phyloP scores from a whole-genome alignment of 2,113 vertebrate genomes.

The Ursus arctos region DNA sequence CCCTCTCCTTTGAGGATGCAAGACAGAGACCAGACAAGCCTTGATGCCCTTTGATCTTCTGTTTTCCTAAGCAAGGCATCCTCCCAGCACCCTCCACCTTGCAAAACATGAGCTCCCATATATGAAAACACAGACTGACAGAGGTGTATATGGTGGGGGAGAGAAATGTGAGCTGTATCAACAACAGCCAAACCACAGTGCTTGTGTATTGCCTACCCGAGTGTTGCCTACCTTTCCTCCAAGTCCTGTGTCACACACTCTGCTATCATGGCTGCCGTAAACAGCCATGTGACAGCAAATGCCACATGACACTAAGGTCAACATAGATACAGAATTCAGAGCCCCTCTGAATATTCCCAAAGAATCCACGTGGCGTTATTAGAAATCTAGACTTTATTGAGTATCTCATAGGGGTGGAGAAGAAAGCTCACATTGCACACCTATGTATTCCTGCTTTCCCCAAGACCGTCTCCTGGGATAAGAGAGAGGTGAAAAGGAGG shows the following conservation, averaged over 20 bases:
- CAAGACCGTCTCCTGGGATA: neutral
- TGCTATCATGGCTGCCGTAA: neutral
- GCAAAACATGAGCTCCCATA: neutral
- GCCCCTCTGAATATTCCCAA: neutral
- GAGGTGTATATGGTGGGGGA: neutral
- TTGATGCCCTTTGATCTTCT: neutral
- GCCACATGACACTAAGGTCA: neutral
- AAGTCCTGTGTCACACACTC: neutral
- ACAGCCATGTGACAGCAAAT: neutral
- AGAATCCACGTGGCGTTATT: neutral
- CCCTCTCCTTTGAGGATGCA: neutral
- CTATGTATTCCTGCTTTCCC: neutral
- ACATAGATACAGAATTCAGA: neutral
- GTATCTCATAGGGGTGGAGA: neutral
- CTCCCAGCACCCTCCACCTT: neutral
- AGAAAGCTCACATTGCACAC: neutral
- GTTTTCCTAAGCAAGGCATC: neutral
- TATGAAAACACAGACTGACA: neutral
- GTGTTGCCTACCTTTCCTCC: neutral
- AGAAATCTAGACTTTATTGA: neutral
- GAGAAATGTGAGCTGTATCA: neutral
- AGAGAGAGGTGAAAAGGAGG: neutral
- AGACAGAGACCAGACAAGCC: neutral
- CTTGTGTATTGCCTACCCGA: neutral
- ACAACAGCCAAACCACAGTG: neutral